A percentile compares a stretch with the other conserved stretches of the same genome.
Conservation (phyloP, 2,113 vertebrate species). For the Steatornis caripensis region DNA sequence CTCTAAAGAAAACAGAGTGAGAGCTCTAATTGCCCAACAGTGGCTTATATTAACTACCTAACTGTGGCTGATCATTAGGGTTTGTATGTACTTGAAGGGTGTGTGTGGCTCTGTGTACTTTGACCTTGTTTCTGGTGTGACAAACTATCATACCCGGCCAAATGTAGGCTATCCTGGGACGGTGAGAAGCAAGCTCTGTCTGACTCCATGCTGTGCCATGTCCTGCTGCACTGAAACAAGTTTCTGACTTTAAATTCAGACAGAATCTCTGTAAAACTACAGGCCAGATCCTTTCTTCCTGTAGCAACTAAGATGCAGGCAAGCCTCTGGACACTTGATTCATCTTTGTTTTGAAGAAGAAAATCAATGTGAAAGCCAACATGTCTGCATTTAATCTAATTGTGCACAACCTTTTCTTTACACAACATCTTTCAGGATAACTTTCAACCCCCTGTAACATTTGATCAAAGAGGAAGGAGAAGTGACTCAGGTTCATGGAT, state of each 20-base stretch:
- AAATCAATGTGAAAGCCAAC: neutral
- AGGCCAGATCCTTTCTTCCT: neutral
- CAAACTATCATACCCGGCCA: neutral
- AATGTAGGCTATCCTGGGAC: neutral
- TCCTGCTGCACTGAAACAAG: neutral
- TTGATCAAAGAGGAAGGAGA: no score
- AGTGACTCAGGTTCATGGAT: no score
- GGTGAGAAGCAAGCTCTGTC: neutral
- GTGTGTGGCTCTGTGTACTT: neutral
- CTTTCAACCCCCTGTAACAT: no score
- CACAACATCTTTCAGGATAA: neutral
- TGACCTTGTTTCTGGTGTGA: neutral
- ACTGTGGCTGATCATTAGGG: neutral
- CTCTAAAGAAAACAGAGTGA: neutral
- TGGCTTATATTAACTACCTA: neutral
- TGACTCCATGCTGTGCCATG: fast-evolving
- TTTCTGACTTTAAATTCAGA: neutral
- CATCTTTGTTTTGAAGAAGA: neutral
- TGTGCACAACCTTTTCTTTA: neutral
- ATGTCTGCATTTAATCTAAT: neutral
- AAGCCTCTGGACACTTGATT: neutral
- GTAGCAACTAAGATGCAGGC: neutral
- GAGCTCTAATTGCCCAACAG: neutral
- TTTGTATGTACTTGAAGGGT: neutral
- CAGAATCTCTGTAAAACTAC: neutral